phyloP scores from a whole-genome alignment of 2,113 vertebrate species.

The Motacilla tschutschensis region DNA sequence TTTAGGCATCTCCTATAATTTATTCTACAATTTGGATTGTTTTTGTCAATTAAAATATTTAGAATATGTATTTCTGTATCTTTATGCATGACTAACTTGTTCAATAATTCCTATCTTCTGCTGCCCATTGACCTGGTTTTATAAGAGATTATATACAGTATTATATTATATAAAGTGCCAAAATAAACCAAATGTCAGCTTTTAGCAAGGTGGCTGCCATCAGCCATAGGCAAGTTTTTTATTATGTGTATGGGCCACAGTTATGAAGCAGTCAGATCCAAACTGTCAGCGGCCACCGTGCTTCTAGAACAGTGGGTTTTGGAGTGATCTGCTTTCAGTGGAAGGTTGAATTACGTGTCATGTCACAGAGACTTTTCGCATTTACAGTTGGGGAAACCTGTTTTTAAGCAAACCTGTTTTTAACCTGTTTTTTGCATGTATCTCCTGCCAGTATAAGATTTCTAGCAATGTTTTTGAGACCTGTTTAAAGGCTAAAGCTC shows the following conservation, averaged over 20 bases:
- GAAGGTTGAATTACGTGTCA: rapidly evolving
- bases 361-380: neutral
- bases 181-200: neutral
- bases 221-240: neutral
- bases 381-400: neutral
- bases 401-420: neutral
- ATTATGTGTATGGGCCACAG: neutral
- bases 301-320: neutral
- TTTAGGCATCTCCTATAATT: neutral
- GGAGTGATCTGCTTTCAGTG: neutral
- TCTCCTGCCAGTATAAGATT: neutral
- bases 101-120: neutral
- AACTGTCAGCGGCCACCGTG: rapidly evolving
- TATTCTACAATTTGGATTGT: neutral
- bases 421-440: no score
- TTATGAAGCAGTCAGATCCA: neutral
- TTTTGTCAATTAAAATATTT: neutral
- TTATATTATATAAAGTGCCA: neutral
- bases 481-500: neutral
- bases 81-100: neutral
- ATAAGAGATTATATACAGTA: neutral
- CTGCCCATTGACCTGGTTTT: neutral
- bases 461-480: neutral
- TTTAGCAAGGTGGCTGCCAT: neutral
- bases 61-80: neutral